A percentile compares a stretch with the other conserved stretches of the same genome.
Evolutionary conservation across 37 sponge, comb jelly and placozoan genomes (phyloP).

Genomic region (Chondrilla cf. caribensis): DNA sequence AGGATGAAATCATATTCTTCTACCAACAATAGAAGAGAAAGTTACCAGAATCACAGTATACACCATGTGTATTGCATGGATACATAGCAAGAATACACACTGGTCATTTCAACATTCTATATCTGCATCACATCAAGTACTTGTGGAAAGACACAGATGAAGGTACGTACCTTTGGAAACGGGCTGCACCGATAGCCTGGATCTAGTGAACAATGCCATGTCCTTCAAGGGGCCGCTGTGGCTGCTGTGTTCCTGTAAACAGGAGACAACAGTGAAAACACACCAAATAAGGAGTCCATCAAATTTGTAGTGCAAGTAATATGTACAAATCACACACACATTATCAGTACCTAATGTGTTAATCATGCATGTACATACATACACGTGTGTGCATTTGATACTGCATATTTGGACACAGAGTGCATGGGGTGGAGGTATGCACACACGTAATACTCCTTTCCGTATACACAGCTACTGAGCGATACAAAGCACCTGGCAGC

Average conservation of each 20-base stretch:
- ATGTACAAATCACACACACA: not conserved
- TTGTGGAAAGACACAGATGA: too few species aligned
- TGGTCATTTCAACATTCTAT: not conserved
- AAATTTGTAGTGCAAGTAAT: not conserved
- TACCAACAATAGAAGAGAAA: not conserved
- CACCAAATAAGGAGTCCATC: not conserved
- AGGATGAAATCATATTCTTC: constrained; percentile 1
- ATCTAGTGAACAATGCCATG: constrained; percentile 32
- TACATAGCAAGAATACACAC: not conserved
- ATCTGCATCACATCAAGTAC: not conserved
- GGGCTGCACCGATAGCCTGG: constrained; percentile 57
- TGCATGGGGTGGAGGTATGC: too few species aligned
- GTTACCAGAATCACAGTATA: too few species aligned
- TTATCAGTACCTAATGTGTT: not conserved
- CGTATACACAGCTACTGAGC: too few species aligned
- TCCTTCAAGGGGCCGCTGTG: constrained; percentile 15
- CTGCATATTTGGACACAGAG: too few species aligned
- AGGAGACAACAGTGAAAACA: not conserved
- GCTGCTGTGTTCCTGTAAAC: not conserved
- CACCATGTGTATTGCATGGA: not conserved
- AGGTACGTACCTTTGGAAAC: constrained; percentile 32
- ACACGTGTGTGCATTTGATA: not conserved
- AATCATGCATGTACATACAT: not conserved
- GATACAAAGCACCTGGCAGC: too few species aligned
- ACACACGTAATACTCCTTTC: too few species aligned